Percentiles rank a stretch among this genome's conserved stretches.
Evolutionary conservation across 2,888 invertebrate genomes (phyloP).

Genomic region (Ochropacha duplaris): DNA sequence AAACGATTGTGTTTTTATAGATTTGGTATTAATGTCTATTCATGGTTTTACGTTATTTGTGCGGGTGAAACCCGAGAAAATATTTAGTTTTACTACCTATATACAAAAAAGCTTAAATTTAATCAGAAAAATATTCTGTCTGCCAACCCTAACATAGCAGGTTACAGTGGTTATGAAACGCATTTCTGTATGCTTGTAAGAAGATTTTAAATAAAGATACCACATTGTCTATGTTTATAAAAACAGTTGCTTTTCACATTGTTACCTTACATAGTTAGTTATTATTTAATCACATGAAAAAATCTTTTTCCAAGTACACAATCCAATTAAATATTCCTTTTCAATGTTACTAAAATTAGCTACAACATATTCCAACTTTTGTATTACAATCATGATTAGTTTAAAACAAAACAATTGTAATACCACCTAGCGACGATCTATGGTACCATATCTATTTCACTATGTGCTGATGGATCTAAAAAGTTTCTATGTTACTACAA

Average conservation of each 20-base stretch:
- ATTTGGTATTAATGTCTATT: too few relatives aligned
- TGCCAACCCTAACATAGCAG: slow-evolving; percentile 7
- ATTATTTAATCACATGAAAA: background rate
- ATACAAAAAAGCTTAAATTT: background rate
- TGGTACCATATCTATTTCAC: background rate
- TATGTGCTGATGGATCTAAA: background rate
- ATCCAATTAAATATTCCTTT: slow-evolving; percentile 5
- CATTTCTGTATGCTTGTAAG: background rate
- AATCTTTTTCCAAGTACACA: background rate
- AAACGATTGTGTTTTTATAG: too few relatives aligned
- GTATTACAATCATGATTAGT: slow-evolving; percentile 18
- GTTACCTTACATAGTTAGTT: background rate
- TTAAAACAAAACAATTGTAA: slow-evolving; percentile 10
- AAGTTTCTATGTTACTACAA: slow-evolving; percentile 5
- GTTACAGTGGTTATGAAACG: slow-evolving; percentile 7
- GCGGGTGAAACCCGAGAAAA: too few relatives aligned
- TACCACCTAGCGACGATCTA: slow-evolving; percentile 27
- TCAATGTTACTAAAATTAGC: slow-evolving; percentile 11
- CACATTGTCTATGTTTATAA: background rate
- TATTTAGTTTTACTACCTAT: too few relatives aligned
- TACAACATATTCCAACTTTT: slow-evolving; percentile 19
- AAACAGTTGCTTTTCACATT: slow-evolving; percentile 2
- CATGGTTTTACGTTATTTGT: too few relatives aligned
- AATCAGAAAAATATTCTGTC: background rate
- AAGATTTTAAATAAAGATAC: background rate